phyloP scores from a whole-genome alignment of 2,797 vertebrate genomes.

The Intellagama lesueurii region DNA sequence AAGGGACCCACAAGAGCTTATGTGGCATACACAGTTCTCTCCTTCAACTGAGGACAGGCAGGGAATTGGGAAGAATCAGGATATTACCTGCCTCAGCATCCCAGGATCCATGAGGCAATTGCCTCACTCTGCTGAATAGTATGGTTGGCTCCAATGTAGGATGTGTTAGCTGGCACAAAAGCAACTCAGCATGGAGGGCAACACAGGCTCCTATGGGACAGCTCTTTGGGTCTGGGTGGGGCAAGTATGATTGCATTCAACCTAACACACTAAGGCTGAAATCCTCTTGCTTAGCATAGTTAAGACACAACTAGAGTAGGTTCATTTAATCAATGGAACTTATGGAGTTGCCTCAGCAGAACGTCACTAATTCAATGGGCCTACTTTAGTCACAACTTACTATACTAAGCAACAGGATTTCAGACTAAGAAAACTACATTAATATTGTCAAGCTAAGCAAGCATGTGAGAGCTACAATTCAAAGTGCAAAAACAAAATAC shows the following conservation, averaged over 20 bases:
- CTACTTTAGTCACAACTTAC: too few relatives aligned
- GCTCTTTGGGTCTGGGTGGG: neutral
- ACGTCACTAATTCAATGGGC: too few relatives aligned
- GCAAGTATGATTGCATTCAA: conserved; percentile 54
- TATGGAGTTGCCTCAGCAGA: too few relatives aligned
- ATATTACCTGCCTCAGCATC: neutral
- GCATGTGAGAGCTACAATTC: conserved; percentile 66
- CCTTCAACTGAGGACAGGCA: neutral
- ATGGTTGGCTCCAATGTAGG: neutral
- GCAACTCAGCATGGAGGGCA: neutral
- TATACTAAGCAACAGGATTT: too few relatives aligned
- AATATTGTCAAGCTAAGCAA: conserved; percentile 65
- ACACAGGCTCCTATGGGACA: neutral
- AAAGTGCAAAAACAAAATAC: conserved; percentile 63
- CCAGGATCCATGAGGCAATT: neutral
- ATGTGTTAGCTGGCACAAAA: neutral
- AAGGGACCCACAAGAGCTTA: too few relatives aligned
- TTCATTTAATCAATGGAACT: too few relatives aligned
- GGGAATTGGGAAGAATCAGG: neutral
- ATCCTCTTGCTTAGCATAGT: too few relatives aligned
- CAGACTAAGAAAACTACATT: conserved; percentile 58
- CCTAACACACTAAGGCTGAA: conserved; percentile 8
- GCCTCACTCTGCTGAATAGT: neutral
- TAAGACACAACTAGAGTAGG: too few relatives aligned
- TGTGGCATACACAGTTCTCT: neutral